Evolutionary conservation across 2,888 invertebrate genomes (phyloP).

Genomic region (Antheraea yamamai): DNA sequence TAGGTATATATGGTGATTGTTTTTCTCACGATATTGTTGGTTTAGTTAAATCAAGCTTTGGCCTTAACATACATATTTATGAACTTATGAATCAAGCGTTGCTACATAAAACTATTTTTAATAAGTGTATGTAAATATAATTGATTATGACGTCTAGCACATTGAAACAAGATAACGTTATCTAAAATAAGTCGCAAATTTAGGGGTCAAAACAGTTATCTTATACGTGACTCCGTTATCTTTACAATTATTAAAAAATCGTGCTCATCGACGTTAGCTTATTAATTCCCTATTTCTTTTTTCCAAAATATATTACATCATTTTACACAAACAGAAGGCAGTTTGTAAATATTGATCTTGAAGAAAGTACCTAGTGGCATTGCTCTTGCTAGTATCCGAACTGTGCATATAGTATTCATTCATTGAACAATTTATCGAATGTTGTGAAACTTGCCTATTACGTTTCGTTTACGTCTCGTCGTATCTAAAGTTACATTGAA

Average conservation of each 20-base stretch:
- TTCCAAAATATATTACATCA: background rate
- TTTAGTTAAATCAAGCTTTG: no score
- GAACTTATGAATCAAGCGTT: no score
- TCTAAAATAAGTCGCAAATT: conserved; percentile 27
- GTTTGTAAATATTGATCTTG: background rate
- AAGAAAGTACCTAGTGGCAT: no score
- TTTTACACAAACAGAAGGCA: background rate
- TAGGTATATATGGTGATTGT: no score
- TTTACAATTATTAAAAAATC: conserved; percentile 6
- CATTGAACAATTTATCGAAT: background rate
- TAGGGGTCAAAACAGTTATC: conserved; percentile 39
- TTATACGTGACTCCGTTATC: conserved; percentile 60
- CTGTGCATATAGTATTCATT: no score
- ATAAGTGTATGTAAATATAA: background rate
- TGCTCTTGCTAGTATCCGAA: no score
- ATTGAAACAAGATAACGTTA: conserved; percentile 30
- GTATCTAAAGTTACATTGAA: background rate
- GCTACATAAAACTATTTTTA: no score
- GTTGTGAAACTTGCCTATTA: conserved; percentile 16
- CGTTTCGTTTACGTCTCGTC: conserved; percentile 12
- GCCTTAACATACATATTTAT: no score
- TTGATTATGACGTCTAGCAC: conserved; percentile 12
- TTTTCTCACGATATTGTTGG: no score
- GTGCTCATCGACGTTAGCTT: background rate
- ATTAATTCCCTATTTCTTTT: background rate